phyloP scores from a whole-genome alignment of 2,888 invertebrate species.

The Microdon myrmicae region DNA sequence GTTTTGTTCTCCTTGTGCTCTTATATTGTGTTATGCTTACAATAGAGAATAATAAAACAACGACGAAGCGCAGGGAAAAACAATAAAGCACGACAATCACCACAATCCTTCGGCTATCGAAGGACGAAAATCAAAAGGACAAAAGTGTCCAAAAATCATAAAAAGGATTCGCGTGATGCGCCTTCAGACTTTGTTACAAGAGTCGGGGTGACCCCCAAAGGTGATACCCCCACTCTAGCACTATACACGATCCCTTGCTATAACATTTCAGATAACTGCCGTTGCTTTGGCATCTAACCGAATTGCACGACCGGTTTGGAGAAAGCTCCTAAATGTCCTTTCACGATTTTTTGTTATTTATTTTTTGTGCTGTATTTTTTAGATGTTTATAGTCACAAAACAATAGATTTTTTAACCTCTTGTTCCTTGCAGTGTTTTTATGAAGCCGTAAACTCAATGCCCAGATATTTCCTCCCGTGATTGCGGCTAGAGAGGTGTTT shows the following conservation, averaged over 20 bases:
- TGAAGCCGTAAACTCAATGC: conserved; percentile 46
- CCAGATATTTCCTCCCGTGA: conserved; percentile 38
- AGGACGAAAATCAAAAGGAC: neutral
- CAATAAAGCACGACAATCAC: conserved; percentile 39
- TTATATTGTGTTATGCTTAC: no score
- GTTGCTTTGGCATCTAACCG: conserved; percentile 23
- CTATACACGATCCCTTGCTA: neutral
- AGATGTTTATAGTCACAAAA: conserved; percentile 42
- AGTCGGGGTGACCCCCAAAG: neutral
- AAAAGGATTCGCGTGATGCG: conserved; percentile 13
- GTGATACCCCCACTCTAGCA: no score
- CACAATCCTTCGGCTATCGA: neutral
- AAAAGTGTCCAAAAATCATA: conserved; percentile 32
- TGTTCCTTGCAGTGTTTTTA: conserved; percentile 33
- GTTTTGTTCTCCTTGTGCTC: conserved; percentile 21
- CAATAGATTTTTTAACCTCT: conserved; percentile 49
- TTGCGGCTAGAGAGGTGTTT: conserved; percentile 40
- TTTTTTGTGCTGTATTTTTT: no score
- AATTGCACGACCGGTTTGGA: neutral
- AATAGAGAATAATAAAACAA: conserved; percentile 42
- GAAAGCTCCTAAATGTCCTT: conserved; percentile 25
- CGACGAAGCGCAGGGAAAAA: conserved; percentile 38
- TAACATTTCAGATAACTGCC: conserved; percentile 26
- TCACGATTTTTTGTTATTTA: no score
- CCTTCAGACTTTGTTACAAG: conserved; percentile 16